phyloP scores from a whole-genome alignment of 2,888 invertebrate genomes.

The Sipha maydis region DNA sequence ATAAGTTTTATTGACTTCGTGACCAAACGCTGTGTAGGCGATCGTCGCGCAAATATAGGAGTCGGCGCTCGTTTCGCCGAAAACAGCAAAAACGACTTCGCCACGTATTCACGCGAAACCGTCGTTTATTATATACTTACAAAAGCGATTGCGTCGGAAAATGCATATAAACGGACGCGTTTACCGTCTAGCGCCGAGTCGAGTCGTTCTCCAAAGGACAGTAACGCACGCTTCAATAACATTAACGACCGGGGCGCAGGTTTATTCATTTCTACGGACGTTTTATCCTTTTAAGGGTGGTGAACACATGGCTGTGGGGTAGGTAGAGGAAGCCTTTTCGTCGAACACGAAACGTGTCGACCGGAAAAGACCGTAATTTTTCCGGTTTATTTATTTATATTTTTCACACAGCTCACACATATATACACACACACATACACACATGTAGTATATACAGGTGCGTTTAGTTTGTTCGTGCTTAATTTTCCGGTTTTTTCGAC shows the following conservation, averaged over 20 bases:
- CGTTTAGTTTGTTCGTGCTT: background rate
- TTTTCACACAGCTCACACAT: too few relatives aligned
- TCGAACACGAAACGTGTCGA: background rate
- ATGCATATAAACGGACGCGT: background rate
- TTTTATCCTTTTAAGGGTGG: background rate
- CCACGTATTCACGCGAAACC: background rate
- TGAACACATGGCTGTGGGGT: background rate
- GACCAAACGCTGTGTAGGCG: too few relatives aligned
- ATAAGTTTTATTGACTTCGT: too few relatives aligned
- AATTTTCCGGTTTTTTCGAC: slow-evolving; percentile 21
- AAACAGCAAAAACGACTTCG: background rate
- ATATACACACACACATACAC: too few relatives aligned
- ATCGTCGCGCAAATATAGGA: too few relatives aligned
- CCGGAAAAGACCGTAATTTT: background rate
- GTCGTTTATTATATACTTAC: background rate
- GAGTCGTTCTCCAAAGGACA: background rate
- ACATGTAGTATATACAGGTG: background rate
- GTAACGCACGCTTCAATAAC: background rate
- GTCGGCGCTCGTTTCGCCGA: background rate
- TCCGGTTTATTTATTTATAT: background rate
- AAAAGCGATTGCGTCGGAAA: background rate
- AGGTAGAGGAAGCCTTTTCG: background rate
- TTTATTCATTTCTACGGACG: background rate
- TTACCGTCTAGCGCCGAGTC: background rate
- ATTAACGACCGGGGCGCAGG: background rate